These are phyloP conservation scores for Philhelius pedissequus DNA, from an alignment of 2,888 invertebrate genomes.

Conservation along the genomic window DNA sequence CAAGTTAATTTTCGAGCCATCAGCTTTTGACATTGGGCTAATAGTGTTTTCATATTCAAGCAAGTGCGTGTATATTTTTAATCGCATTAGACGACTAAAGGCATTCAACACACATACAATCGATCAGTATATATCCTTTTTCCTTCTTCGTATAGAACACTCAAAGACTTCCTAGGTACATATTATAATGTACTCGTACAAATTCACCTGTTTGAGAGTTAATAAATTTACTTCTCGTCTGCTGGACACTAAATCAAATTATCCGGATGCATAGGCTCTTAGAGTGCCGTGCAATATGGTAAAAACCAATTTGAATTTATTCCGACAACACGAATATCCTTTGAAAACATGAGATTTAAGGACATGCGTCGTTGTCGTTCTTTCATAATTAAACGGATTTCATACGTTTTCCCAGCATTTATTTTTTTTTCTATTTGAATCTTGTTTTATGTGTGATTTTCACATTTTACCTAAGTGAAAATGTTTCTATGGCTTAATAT, in stretches of 20 bases:
- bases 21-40: conserved; percentile 2
- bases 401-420: conserved; percentile 8
- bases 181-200: neutral
- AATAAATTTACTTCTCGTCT: conserved; percentile 66
- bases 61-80: conserved; percentile 9
- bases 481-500: conserved; percentile 37
- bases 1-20: neutral
- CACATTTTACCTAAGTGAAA: conserved; percentile 16
- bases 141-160: neutral
- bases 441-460: neutral
- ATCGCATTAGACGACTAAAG: conserved; percentile 40
- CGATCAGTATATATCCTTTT: conserved; percentile 19
- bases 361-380: neutral
- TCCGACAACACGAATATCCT: conserved; percentile 1
- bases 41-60: conserved; percentile 14
- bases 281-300: neutral
- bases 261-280: conserved; percentile 33
- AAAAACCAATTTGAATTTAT: conserved; percentile 6
- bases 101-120: conserved; percentile 27
- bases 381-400: conserved; percentile 40
- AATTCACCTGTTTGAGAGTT: conserved; percentile 45
- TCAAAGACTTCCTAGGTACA: neutral
- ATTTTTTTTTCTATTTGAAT: neutral
- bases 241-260: conserved; percentile 62
- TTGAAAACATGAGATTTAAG: conserved; percentile 1